These are phyloP conservation scores for Bambusicola thoracicus DNA, from an alignment of 2,113 vertebrate species.

Conservation along the genomic window DNA sequence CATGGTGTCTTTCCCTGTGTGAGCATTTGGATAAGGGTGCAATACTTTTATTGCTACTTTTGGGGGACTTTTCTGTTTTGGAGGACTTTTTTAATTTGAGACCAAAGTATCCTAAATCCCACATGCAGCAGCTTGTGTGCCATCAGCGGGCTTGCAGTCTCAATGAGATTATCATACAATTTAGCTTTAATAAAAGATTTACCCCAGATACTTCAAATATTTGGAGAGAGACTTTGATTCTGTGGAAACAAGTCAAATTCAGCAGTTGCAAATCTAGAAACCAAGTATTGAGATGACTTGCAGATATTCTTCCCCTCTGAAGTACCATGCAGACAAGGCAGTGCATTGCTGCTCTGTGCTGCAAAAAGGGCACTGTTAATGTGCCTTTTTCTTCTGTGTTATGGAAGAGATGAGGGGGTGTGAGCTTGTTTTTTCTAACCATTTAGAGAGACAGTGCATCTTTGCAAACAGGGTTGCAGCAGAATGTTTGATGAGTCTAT, in stretches of 20 bases:
- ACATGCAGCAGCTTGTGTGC: background rate
- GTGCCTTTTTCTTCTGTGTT: background rate
- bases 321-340: background rate
- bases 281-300: background rate
- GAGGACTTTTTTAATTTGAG: background rate
- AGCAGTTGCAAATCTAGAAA: constrained; percentile 37
- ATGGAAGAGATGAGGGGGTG: background rate
- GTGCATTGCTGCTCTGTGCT: background rate
- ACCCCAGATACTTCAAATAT: background rate
- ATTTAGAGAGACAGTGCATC: background rate
- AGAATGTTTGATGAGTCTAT: background rate
- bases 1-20: background rate
- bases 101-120: background rate
- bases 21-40: background rate
- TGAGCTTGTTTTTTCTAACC: background rate
- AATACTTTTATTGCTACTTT: background rate
- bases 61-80: background rate
- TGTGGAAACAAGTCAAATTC: constrained; percentile 35
- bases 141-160: background rate
- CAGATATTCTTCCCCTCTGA: background rate
- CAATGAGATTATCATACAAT: background rate
- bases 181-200: background rate
- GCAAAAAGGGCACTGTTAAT: background rate
- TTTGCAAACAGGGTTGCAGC: background rate
- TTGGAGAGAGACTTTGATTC: background rate